phyloP scores from a whole-genome alignment of 2,797 vertebrate genomes.

The Ptychobarbus kaznakovi region DNA sequence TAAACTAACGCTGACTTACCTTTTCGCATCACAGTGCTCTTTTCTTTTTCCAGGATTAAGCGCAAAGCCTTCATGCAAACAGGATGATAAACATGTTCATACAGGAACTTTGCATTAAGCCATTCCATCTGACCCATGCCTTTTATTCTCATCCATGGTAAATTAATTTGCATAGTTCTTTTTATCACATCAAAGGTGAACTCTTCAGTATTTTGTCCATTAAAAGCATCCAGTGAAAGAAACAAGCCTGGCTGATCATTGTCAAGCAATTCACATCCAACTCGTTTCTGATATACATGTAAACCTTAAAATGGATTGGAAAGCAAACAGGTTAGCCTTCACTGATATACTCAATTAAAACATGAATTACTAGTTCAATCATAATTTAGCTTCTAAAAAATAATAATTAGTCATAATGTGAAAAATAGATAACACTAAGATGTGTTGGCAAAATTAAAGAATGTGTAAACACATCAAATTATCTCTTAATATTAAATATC shows the following conservation, averaged over 20 bases:
- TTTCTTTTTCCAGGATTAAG: background rate
- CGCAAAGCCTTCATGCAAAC: background rate
- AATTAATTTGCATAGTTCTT: background rate
- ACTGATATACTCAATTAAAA: no score
- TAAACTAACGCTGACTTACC: background rate
- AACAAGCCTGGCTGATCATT: constrained; percentile 21
- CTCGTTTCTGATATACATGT: constrained; percentile 24
- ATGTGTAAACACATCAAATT: no score
- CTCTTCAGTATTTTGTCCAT: background rate
- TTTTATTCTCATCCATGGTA: no score
- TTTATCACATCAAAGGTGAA: background rate
- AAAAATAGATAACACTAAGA: no score
- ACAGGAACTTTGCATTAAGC: background rate
- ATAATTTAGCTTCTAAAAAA: no score
- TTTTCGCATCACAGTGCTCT: constrained; percentile 11
- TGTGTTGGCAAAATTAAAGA: no score
- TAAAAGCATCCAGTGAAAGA: background rate
- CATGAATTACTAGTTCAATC: no score
- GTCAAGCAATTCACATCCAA: constrained; percentile 30
- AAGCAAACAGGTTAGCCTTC: background rate
- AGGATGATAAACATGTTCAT: background rate
- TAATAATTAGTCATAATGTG: no score
- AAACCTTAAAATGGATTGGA: background rate
- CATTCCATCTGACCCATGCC: background rate
- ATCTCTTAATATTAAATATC: no score